Evolutionary conservation across 2,888 invertebrate genomes (phyloP), one percentile per base, ranked within the genome.

Genomic region (Cheilosia soror): DNA sequence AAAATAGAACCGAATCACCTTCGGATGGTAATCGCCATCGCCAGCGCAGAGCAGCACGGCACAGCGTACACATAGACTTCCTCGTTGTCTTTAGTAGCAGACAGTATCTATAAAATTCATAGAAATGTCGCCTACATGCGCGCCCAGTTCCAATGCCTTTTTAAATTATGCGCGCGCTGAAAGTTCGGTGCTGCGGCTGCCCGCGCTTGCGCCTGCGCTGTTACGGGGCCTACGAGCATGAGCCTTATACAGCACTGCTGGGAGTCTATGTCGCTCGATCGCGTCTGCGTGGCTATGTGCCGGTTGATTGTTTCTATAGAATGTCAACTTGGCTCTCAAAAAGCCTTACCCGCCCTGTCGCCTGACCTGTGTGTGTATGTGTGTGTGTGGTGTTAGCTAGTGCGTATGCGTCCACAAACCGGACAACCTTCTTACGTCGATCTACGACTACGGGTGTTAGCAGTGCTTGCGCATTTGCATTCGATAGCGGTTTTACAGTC

Each of bases 41-140:
- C 78, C 78, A 69, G 62, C 58, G 71, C 69, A 53, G 53, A 15
- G 20, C 63, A 68, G 47, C 55, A 27, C 55, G 66, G 47, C 47
- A n/a, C 69, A 37, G 57, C 51, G 11, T 51, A 51, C 55, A 84
- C 84, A 69, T 85, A 80, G 71, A 85, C 84, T 85, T 85, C 84
- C 84, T 85, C 80, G 75, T 85, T 84, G 83, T 80, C 85, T 80
- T 84, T 85, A 69, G 85, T 81, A 72, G 85, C 76, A 81, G 85
- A 80, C 81, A 81, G 81, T 85, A 85, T 85, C 85, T 85, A 85
- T 85, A 81, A 85, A 85, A 85, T 85, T 80, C 81, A 80, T 81
- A 85, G 85, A 85, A 85, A 85, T 85, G 85, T 85, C 85, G 85
- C 85, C 85, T 85, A 85, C 85, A 85, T 85, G 81, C 85, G 71